Evolutionary conservation across 2,113 vertebrate species (phyloP), one percentile per base, ranked within the genome.

Genomic region (Vireo altiloquus): DNA sequence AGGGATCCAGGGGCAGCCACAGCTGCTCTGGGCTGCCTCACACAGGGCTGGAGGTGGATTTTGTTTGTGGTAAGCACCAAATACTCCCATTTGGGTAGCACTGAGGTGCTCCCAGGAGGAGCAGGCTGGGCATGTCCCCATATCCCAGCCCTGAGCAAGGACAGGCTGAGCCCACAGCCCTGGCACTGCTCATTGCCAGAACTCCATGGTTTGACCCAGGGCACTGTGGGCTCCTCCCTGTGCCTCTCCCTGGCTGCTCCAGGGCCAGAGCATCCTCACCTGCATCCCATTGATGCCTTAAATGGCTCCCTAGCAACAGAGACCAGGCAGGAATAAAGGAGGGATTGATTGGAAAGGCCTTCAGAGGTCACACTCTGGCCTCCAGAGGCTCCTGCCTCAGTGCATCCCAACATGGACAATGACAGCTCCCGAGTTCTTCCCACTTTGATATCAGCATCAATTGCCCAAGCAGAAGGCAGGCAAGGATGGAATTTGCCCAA

Each of bases 71-170:
- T 0, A 1, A 56, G n/a, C 22, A 11, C 11, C 25, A 50, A 27
- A 11, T 3, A 2, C 3, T 52, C 47, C 31, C 21, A 2, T 40
- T 2, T 16, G 59, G 68, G 16, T n/a, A 40, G 50, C 19, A 50
- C 20, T 0, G 49, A 65, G 65, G 5, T 6, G 30, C 2, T 69
- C 12, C 53, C 39, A 10, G 47, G 28, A 3, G 4, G 49, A 59
- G 37, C 93, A 31, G 44, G 31, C 35, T 0, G 0, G 31, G n/a
- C n/a, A 3, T 0, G 15, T 40, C 47, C 6, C 40, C 2, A 2
- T 23, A 4, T 14, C 27, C 18, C 9, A 44, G 47, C 15, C 42
- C 66, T 64, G 10, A 9, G 13, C 9, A 9, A 16, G 61, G 76
- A 3, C 20, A 17, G 59, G 44, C 20, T 31, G 80, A 59, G 31